Evolutionary conservation across 1,140 invertebrate genomes (phyloP), one percentile per base, ranked within the genome.

Genomic region (Heliconius hewitsoni): DNA sequence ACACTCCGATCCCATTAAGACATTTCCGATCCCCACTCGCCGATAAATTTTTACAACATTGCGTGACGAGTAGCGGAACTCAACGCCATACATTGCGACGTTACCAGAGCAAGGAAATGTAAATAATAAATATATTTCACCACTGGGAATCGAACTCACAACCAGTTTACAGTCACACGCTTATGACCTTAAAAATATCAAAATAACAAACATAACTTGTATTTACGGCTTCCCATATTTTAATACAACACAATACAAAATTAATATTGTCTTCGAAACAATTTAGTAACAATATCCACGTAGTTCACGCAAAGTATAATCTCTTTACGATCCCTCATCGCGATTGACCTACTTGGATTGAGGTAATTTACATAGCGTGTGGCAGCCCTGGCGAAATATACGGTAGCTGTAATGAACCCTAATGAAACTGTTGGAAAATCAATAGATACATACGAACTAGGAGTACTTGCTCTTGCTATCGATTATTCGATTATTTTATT

Each of bases 291-390:
- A 30, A 39, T 66, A 39, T 18, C 19, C 74, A 50, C 19, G n/a
- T 55, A 23, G 66, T 18, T 60, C 57, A 76, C 74, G 60, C 60
- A 27, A 23, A 70, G 23, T 19, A 39, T 76, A 76, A 76, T 71
- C 74, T 70, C 60, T 76, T 76, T 76, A 76, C 66, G 27, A 70
- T 42, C 57, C 74, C 23, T 76, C 57, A 76, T 76, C 74, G 74
- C 66, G 42, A 76, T 66, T 76, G 74, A 76, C 74, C 74, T 42
- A 76, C 60, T 70, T 76, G 57, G 39, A 70, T 71, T 71, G 72
- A 39, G 52, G 23, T 46, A 70, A 77, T 77, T 66, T 77, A 55
- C 76, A 70, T 77, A 39, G 76, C 76, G 23, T 71, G 76, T 77
- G 76, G 71, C 52, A 71, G 50, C 23, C 66, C 42, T 77, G 27